Percentiles rank a stretch among this genome's conserved stretches.
Evolutionary conservation across 2,888 invertebrate species (phyloP).

Genomic region (Pteria penguin): DNA sequence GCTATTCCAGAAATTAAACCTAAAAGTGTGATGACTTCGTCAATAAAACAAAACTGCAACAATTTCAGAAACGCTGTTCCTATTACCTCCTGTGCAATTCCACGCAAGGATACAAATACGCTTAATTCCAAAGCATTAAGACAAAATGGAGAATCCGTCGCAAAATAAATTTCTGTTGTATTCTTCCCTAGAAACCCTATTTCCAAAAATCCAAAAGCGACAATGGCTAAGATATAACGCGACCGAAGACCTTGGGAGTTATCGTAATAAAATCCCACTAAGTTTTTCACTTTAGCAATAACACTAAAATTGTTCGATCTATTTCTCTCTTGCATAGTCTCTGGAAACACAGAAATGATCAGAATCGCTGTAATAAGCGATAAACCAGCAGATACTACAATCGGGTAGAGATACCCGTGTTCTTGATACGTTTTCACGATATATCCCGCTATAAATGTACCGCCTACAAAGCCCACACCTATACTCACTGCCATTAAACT

Average conservation of each 20-base stretch:
- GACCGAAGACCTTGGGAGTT: not conserved
- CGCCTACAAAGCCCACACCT: conserved; percentile 11
- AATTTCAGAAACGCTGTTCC: not conserved
- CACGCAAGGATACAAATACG: not conserved
- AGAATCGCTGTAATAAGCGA: not conserved
- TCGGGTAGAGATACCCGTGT: not conserved
- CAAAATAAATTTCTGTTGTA: not conserved
- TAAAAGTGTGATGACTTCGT: not conserved
- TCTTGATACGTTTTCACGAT: not conserved
- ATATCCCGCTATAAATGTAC: conserved; percentile 20
- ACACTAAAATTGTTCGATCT: not conserved
- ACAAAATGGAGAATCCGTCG: not conserved
- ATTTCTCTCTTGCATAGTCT: not conserved
- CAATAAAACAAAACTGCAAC: not conserved
- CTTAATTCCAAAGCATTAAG: not conserved
- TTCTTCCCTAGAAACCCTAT: not conserved
- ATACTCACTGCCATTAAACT: not conserved
- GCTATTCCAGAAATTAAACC: not conserved
- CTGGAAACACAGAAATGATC: not conserved
- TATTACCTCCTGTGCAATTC: not conserved
- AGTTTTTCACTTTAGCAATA: not conserved
- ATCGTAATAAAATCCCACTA: not conserved
- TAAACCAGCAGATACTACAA: not conserved
- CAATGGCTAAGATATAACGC: not conserved
- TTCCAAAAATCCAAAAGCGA: not conserved